Conservation (phyloP, 2,888 invertebrate species). For the Boloria selene region DNA sequence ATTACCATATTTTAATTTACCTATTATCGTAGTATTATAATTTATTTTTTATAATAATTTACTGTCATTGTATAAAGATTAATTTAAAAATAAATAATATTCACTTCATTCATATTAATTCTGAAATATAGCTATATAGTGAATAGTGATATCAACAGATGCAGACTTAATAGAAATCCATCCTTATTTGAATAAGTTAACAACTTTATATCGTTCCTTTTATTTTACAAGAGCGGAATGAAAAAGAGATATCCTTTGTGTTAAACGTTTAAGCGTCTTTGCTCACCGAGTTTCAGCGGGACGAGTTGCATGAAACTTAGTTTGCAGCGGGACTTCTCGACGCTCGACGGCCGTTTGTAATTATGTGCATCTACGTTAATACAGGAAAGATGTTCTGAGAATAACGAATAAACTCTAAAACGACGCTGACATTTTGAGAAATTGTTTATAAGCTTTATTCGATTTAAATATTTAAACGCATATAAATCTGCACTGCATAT, state of each 20-base stretch:
- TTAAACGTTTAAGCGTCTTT: slow-evolving; percentile 40
- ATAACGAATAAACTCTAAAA: slow-evolving; percentile 23
- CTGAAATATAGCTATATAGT: background rate
- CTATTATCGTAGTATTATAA: no score
- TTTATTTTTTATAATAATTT: no score
- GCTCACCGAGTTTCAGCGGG: slow-evolving; percentile 47
- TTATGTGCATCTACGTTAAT: slow-evolving; percentile 31
- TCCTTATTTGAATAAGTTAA: slow-evolving; percentile 8
- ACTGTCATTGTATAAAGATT: no score
- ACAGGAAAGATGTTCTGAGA: slow-evolving; percentile 37
- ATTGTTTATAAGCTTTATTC: slow-evolving; percentile 7
- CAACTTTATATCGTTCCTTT: slow-evolving; percentile 13
- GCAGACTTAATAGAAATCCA: background rate
- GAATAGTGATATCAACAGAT: background rate
- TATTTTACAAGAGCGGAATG: slow-evolving; percentile 18
- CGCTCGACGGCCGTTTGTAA: slow-evolving; percentile 40
- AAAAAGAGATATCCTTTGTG: slow-evolving; percentile 37
- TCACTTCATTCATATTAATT: background rate
- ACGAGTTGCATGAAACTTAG: slow-evolving; percentile 53
- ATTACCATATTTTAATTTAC: no score
- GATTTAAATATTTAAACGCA: background rate
- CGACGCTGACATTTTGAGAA: slow-evolving; percentile 20
- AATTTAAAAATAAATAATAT: background rate
- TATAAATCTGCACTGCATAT: background rate
- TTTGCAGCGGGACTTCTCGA: slow-evolving; percentile 62